Percentiles rank a stretch among this genome's conserved stretches.
phyloP scores from a whole-genome alignment of 2,113 vertebrate genomes.

The Hiodon alosoides region DNA sequence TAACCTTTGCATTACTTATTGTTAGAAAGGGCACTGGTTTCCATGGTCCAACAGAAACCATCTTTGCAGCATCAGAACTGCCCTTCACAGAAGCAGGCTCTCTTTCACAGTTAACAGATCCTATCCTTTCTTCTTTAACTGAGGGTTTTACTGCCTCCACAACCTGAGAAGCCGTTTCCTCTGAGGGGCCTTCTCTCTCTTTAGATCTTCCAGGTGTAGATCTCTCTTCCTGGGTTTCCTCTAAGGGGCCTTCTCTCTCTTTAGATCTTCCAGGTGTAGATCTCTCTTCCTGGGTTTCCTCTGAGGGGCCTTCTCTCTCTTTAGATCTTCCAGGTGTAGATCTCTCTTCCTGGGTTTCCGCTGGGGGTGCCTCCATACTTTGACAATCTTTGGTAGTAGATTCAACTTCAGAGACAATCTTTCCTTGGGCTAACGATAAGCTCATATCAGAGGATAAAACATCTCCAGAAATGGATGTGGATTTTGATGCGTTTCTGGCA shows the following conservation, averaged over 20 bases:
- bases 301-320: neutral
- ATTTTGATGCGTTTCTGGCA: constrained; percentile 25
- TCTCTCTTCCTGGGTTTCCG: neutral
- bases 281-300: neutral
- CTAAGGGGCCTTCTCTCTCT: neutral
- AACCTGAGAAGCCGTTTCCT: neutral
- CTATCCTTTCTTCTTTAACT: neutral
- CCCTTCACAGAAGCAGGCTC: neutral
- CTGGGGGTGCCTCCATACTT: neutral
- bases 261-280: neutral
- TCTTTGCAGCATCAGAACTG: neutral
- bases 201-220: neutral
- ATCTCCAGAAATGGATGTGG: constrained; percentile 15
- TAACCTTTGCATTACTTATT: neutral
- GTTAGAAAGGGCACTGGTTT: constrained; percentile 40
- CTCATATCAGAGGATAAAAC: neutral
- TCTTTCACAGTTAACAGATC: neutral
- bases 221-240: neutral
- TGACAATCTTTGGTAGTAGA: neutral
- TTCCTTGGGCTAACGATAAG: neutral
- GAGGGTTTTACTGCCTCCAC: neutral
- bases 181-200: neutral
- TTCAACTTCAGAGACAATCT: neutral
- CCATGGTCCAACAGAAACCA: constrained; percentile 27
- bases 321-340: neutral